phyloP scores from a whole-genome alignment of 2,113 vertebrate species.

The Vireo altiloquus region DNA sequence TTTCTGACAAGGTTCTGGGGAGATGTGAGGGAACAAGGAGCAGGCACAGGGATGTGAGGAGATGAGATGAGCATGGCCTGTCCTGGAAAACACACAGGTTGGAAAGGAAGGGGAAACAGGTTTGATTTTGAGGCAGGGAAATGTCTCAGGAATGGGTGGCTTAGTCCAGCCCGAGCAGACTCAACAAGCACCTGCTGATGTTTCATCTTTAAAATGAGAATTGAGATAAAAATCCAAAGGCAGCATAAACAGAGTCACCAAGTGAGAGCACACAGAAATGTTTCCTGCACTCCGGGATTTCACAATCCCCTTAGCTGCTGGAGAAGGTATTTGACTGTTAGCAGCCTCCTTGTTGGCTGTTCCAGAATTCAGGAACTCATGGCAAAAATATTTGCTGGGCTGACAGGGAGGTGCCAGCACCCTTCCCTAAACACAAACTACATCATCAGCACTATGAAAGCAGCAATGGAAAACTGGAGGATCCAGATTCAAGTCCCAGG shows the following conservation, averaged over 20 bases:
- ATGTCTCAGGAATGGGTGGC: not conserved
- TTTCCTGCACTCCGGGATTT: not conserved
- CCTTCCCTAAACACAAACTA: constrained; percentile 13
- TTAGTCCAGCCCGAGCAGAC: not conserved
- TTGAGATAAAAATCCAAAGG: not conserved
- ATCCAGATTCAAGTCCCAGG: constrained; percentile 13
- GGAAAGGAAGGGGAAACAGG: not conserved
- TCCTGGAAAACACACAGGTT: not conserved
- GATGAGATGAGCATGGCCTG: not conserved
- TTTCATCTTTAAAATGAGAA: not conserved
- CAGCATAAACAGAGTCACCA: not conserved
- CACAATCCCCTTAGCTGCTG: not conserved
- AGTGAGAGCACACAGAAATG: not conserved
- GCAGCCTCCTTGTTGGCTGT: not conserved
- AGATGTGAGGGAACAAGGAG: not conserved
- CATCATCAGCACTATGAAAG: not conserved
- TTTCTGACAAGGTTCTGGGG: not conserved
- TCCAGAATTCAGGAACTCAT: constrained; percentile 40
- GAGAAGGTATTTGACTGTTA: not conserved
- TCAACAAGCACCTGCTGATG: not conserved
- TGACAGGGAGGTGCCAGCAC: constrained; percentile 52
- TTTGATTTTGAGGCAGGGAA: not conserved
- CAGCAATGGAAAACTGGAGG: constrained; percentile 8
- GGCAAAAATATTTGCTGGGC: constrained; percentile 51
- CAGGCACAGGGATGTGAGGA: not conserved